phyloP scores from a whole-genome alignment of 2,113 vertebrate genomes.

The Mustela lutreola region DNA sequence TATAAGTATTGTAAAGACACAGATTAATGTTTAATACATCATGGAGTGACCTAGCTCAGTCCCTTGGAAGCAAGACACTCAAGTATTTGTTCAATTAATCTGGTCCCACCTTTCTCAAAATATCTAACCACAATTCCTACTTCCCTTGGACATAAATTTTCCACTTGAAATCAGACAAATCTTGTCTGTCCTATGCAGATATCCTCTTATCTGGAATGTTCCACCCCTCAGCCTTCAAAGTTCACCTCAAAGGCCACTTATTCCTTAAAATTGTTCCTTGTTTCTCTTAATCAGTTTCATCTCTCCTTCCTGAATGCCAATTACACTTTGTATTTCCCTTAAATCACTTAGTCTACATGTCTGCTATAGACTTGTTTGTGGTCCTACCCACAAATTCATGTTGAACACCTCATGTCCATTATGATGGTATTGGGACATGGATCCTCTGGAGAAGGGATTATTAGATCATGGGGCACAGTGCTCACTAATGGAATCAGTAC shows the following conservation, averaged over 20 bases:
- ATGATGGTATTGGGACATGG: background rate
- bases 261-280: background rate
- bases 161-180: conserved; percentile 32
- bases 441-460: background rate
- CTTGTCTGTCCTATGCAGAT: background rate
- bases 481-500: background rate
- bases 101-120: background rate
- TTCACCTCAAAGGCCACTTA: conserved; percentile 22
- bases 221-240: background rate
- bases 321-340: background rate
- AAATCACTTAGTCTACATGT: conserved; percentile 39
- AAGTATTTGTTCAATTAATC: conserved; percentile 21
- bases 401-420: background rate
- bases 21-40: background rate
- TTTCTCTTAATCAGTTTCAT: conserved; percentile 28
- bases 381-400: background rate
- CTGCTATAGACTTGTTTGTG: background rate
- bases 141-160: background rate
- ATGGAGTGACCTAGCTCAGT: background rate
- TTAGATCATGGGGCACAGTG: background rate
- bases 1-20: background rate
- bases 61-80: background rate
- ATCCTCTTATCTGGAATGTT: conserved; percentile 1
- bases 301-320: background rate
- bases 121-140: conserved; percentile 46